phyloP scores from a whole-genome alignment of 2,113 vertebrate species.

The Pseudonaja textilis region DNA sequence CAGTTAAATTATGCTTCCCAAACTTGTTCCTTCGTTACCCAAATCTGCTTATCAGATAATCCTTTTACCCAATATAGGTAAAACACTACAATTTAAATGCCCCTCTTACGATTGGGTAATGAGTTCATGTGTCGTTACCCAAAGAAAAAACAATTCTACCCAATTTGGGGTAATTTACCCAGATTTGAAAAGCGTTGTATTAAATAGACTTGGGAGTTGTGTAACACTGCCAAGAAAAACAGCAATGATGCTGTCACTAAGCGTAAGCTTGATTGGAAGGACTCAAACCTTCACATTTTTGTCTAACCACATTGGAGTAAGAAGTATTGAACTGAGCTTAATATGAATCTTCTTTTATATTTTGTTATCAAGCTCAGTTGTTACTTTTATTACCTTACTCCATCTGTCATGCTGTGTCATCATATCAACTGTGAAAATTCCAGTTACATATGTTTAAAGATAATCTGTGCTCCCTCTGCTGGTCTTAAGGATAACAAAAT shows the following conservation, averaged over 20 bases:
- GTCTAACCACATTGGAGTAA: neutral
- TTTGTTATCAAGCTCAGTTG: neutral
- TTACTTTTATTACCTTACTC: neutral
- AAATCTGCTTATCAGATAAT: neutral
- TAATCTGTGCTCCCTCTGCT: constrained; percentile 23
- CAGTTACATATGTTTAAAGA: rapidly evolving
- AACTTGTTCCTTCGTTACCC: neutral
- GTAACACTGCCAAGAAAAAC: neutral
- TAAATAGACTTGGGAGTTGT: neutral
- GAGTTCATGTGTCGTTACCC: neutral
- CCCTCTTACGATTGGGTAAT: neutral
- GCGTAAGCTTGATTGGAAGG: neutral
- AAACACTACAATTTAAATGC: neutral
- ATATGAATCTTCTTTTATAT: neutral
- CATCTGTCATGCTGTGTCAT: neutral
- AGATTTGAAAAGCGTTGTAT: neutral
- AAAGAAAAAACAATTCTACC: neutral
- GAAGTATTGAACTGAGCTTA: neutral
- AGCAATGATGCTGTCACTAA: neutral
- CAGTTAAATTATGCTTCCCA: neutral
- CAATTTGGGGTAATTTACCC: neutral
- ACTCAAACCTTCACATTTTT: neutral
- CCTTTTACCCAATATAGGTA: neutral
- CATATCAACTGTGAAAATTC: neutral
- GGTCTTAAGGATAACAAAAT: neutral